Conservation (phyloP, 2,113 vertebrate genomes). For the Silurus asotus region DNA sequence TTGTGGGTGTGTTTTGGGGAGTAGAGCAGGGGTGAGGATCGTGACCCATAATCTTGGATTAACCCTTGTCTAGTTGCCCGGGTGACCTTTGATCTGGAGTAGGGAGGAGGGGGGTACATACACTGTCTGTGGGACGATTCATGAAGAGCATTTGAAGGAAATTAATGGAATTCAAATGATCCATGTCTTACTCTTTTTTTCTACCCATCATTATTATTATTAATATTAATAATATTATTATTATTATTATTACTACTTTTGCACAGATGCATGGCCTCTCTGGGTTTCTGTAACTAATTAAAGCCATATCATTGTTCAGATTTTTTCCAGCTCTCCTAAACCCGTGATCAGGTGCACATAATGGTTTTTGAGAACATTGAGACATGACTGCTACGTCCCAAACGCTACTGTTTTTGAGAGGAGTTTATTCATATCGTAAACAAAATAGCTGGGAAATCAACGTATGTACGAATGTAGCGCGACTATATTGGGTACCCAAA, state of each 20-base stretch:
- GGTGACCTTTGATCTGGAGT: constrained; percentile 54
- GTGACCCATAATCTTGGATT: constrained; percentile 71
- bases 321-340: neutral
- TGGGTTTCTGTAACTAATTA: neutral
- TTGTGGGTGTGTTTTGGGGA: constrained; percentile 20
- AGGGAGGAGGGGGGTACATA: neutral
- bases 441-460: neutral
- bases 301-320: neutral
- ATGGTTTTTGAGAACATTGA: neutral
- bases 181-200: neutral
- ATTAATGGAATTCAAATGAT: neutral
- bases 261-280: neutral
- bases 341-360: neutral
- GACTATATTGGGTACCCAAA: too few relatives aligned
- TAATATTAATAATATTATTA: neutral
- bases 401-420: neutral
- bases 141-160: neutral
- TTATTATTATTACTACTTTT: neutral
- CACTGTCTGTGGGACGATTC: neutral
- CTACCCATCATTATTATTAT: neutral
- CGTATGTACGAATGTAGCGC: too few relatives aligned
- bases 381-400: neutral
- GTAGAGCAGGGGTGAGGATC: constrained; percentile 52
- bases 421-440: neutral
- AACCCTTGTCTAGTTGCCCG: constrained; percentile 64